A percentile compares a stretch with the other conserved stretches of the same genome.
phyloP scores from a whole-genome alignment of 2,888 invertebrate genomes.

The Melanotus villosus region DNA sequence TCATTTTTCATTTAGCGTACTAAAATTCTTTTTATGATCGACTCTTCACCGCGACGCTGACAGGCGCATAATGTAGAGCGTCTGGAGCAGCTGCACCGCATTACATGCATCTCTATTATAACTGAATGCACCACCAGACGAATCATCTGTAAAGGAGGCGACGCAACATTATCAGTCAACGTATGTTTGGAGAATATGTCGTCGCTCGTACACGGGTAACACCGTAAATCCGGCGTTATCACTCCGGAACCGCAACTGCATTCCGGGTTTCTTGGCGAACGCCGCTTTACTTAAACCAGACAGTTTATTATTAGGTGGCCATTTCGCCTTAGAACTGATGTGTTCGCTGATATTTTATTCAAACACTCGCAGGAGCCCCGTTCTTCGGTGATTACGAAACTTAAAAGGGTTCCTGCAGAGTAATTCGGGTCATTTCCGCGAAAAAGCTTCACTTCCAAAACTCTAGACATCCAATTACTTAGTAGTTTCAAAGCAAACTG shows the following conservation, averaged over 20 bases:
- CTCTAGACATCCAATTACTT: slow-evolving; percentile 50
- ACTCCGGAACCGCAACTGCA: slow-evolving; percentile 42
- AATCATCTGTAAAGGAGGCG: slow-evolving; percentile 37
- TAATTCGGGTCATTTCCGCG: slow-evolving; percentile 49
- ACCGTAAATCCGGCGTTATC: slow-evolving; percentile 35
- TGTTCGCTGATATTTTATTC: slow-evolving; percentile 46
- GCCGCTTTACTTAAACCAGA: slow-evolving; percentile 43
- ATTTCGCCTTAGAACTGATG: slow-evolving; percentile 10
- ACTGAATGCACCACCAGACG: slow-evolving; percentile 35
- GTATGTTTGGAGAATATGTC: slow-evolving; percentile 40
- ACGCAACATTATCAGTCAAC: slow-evolving; percentile 42
- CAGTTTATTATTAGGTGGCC: slow-evolving; percentile 48
- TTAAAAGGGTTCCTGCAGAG: slow-evolving; percentile 46
- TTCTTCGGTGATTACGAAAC: slow-evolving; percentile 46
- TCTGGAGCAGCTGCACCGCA: slow-evolving; percentile 44
- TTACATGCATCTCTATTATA: slow-evolving; percentile 44
- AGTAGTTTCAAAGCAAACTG: slow-evolving; percentile 40
- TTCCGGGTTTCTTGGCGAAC: slow-evolving; percentile 39
- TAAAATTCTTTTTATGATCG: slow-evolving; percentile 36
- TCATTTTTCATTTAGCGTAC: slow-evolving; percentile 36
- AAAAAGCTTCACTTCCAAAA: slow-evolving; percentile 44
- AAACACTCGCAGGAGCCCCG: slow-evolving; percentile 34
- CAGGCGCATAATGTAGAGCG: slow-evolving; percentile 40
- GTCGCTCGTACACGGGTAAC: slow-evolving; percentile 33
- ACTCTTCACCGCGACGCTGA: slow-evolving; percentile 29